phyloP scores from a whole-genome alignment of 2,113 vertebrate species.

The Pipra filicauda region DNA sequence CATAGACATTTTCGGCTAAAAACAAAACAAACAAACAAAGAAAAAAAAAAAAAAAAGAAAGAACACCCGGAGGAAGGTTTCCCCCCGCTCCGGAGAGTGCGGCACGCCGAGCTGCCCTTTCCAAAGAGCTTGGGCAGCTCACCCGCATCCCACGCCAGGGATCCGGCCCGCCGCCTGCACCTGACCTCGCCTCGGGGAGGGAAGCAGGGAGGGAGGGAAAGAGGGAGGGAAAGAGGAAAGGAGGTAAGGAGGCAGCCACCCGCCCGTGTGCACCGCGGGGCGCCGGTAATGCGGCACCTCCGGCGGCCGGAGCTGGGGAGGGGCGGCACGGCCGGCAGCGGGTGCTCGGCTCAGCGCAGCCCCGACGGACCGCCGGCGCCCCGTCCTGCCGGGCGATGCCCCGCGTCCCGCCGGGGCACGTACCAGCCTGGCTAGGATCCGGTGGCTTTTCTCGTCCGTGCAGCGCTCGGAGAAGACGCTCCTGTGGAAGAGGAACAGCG shows the following conservation, averaged over 20 bases:
- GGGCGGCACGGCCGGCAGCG: neutral
- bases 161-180: neutral
- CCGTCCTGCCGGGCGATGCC: neutral
- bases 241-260: neutral
- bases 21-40: too few species aligned
- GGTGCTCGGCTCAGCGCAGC: neutral
- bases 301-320: neutral
- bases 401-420: constrained; percentile 47
- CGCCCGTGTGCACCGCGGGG: neutral
- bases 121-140: neutral
- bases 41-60: too few species aligned
- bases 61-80: neutral
- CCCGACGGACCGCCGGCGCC: neutral
- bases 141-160: neutral
- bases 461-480: constrained; percentile 87
- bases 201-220: neutral
- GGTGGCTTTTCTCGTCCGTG: constrained; percentile 86
- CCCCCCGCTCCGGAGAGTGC: neutral
- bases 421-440: constrained; percentile 91
- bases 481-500: constrained; percentile 84
- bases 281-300: neutral
- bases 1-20: neutral
- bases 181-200: neutral
- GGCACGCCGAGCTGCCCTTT: neutral
- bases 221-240: neutral